Evolutionary conservation across 2,113 vertebrate species (phyloP).

Genomic region (Lepus timidus): DNA sequence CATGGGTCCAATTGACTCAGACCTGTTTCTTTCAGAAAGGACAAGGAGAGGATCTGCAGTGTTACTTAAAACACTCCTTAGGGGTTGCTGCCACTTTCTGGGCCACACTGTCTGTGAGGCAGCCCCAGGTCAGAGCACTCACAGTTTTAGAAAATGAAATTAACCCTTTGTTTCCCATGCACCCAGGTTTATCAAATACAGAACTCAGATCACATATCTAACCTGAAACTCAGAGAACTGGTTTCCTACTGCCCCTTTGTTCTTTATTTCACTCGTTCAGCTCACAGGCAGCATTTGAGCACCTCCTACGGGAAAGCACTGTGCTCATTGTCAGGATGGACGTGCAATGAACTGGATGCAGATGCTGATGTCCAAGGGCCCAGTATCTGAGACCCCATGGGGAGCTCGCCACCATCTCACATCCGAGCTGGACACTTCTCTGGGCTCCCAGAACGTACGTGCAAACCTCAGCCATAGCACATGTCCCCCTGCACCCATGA

Average conservation of each 20-base stretch:
- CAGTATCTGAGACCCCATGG: neutral
- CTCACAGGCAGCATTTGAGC: neutral
- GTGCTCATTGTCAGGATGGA: neutral
- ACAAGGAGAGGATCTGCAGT: neutral
- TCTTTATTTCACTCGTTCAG: neutral
- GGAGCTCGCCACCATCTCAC: neutral
- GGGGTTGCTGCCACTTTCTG: neutral
- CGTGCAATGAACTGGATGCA: neutral
- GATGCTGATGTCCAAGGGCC: neutral
- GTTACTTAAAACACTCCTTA: neutral
- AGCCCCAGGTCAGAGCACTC: neutral
- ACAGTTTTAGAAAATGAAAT: neutral
- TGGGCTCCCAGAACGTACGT: neutral
- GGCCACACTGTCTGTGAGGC: neutral
- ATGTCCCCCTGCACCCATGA: accelerated
- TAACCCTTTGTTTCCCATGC: neutral
- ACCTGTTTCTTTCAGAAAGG: constrained; percentile 15
- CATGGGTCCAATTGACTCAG: neutral
- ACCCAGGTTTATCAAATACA: neutral
- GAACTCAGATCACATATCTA: neutral
- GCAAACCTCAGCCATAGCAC: neutral
- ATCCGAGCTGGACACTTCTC: neutral
- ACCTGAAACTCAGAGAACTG: neutral
- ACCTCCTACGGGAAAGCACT: neutral
- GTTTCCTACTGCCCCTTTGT: neutral